phyloP scores from a whole-genome alignment of 2,888 invertebrate species.

The Horisme vitalbata region DNA sequence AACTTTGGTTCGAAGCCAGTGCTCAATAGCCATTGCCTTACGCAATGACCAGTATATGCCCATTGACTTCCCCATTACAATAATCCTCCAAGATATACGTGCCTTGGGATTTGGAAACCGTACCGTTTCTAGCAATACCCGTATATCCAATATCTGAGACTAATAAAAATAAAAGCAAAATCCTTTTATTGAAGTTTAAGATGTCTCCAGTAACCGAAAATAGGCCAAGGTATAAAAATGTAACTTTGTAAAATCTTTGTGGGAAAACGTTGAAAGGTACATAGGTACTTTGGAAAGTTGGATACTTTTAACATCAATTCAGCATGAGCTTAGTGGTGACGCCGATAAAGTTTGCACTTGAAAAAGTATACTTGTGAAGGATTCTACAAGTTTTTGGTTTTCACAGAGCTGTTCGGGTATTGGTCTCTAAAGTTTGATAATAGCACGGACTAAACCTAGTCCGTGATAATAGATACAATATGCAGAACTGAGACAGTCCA shows the following conservation, averaged over 20 bases:
- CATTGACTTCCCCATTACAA: slow-evolving; percentile 28
- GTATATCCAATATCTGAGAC: background rate
- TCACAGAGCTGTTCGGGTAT: slow-evolving; percentile 5
- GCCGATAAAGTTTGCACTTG: slow-evolving; percentile 31
- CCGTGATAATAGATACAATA: no score
- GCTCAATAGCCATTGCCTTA: slow-evolving; percentile 20
- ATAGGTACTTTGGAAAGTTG: slow-evolving; percentile 35
- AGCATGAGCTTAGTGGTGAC: slow-evolving; percentile 38
- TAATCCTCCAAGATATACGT: slow-evolving; percentile 28
- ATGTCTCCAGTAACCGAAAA: slow-evolving; percentile 16
- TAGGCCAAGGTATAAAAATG: slow-evolving; percentile 31
- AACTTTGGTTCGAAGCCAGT: slow-evolving; percentile 30
- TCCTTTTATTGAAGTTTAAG: background rate
- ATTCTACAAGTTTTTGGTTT: slow-evolving; percentile 11
- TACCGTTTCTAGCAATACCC: slow-evolving; percentile 11
- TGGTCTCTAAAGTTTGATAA: no score
- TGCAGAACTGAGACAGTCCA: no score
- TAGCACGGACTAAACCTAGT: no score
- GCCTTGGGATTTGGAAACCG: slow-evolving; percentile 13
- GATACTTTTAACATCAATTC: slow-evolving; percentile 42
- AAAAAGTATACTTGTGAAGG: slow-evolving; percentile 13
- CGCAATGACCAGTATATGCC: slow-evolving; percentile 26
- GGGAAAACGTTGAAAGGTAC: slow-evolving; percentile 37
- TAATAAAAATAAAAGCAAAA: slow-evolving; percentile 4
- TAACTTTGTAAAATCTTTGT: slow-evolving; percentile 30